Percentiles rank a stretch among this genome's conserved stretches.
Evolutionary conservation across 1,140 invertebrate species (phyloP).

Genomic region (Streblospio benedicti): DNA sequence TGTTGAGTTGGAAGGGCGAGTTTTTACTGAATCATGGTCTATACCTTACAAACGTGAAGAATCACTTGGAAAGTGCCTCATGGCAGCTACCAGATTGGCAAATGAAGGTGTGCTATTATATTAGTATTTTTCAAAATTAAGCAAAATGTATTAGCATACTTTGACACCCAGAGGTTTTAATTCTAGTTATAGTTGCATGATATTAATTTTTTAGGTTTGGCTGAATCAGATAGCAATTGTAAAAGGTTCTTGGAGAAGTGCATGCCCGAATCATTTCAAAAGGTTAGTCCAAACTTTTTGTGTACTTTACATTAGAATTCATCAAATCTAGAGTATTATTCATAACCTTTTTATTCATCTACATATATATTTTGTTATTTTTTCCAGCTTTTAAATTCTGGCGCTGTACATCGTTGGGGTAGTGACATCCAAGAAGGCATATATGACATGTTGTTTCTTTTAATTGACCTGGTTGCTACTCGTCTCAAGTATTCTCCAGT

Average conservation of each 20-base stretch:
- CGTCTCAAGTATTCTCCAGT: slow-evolving; percentile 44
- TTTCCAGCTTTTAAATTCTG: slow-evolving; percentile 44
- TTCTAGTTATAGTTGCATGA: background rate
- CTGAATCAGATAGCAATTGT: slow-evolving; percentile 50
- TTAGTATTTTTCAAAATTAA: background rate
- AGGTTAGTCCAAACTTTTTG: slow-evolving; percentile 31
- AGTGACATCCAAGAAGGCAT: slow-evolving; percentile 53
- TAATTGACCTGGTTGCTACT: slow-evolving; percentile 49
- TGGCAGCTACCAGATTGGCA: slow-evolving; percentile 47
- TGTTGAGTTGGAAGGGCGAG: slow-evolving; percentile 51
- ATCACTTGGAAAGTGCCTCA: slow-evolving; percentile 50
- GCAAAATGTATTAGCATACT: background rate
- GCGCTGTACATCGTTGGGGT: slow-evolving; percentile 50
- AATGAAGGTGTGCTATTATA: slow-evolving; percentile 41
- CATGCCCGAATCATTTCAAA: slow-evolving; percentile 52
- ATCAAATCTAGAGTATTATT: background rate
- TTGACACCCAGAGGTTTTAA: background rate
- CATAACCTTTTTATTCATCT: background rate
- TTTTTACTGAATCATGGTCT: slow-evolving; percentile 54
- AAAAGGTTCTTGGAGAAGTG: slow-evolving; percentile 49
- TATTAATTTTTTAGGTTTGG: slow-evolving; percentile 32
- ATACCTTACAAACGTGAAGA: slow-evolving; percentile 54
- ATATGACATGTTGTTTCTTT: slow-evolving; percentile 49
- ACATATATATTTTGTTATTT: background rate
- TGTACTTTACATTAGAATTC: background rate